Base-by-base conservation (phyloP, 2,888 invertebrate genomes). In the Tetranychus piercei region DNA sequence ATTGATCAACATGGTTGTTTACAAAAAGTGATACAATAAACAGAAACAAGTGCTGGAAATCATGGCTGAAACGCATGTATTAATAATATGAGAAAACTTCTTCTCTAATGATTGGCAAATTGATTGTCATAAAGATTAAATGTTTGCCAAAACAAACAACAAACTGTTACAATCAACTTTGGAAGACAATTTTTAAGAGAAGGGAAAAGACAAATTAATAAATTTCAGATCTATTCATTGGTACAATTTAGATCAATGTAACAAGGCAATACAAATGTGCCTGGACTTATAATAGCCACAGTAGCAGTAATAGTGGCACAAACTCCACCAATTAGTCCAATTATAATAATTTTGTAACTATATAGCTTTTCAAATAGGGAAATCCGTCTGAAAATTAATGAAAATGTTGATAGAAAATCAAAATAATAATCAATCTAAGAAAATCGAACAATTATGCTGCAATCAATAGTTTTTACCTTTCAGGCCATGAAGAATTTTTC, bases 401-500 rank as follows among this genome's bases (percentile, higher is more conserved):
- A 11, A 65, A 8, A 65, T 18, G 20, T 5, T 65, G 65, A 20
- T n/a, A 18, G 20, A 65, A 65, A 23, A 1, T 8, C 18, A 65
- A 20, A 69, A 23, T 23, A 69, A 69, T 69, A n/a, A 23, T 20
- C 23, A 20, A 45, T 45, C 5, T 3, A 45, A 45, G 8, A 8
- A 45, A 55, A 9, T 45, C 45, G 45, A 8, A 8, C 9, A 55
- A 55, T 55, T 55, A 15, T 0, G 55, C 6, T 9, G 15, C 3
- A 15, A 55, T 5, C 34, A 34, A 34, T 4, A 34, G 34, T 15
- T 15, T 55, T 55, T 81, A 85, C 85, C 84, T 83, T 78, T 82
- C 81, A 65, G 83, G 82, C 85, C 85, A 86, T 2, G 80, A 77
- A 20, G 80, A 78, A 77, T 81, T 80, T 8, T 73, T 79, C 80